Evolutionary conservation across 1,140 invertebrate genomes (phyloP), one percentile per base, ranked within the genome.

Genomic region (Bombyx mandarina): DNA sequence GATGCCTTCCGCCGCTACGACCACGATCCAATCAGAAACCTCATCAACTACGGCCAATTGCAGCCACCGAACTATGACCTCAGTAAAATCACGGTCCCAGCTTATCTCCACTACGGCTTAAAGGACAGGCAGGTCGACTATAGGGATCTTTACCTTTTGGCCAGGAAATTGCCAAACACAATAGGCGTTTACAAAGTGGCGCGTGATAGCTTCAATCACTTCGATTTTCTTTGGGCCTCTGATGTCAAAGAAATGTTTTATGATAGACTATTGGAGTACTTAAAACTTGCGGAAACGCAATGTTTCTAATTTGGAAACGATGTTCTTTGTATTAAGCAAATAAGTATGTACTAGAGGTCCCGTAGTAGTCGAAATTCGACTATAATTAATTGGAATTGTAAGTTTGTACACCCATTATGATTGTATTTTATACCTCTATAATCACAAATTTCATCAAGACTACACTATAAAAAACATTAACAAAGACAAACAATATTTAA

Each of bases 161-260:
- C 72, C 3, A 65, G 52, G 3, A 71, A 79, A 48, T 63, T 92
- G 10, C 80, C 83, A 0, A 90, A 89, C 55, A 56, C 88, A 0
- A 63, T 81, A n/a, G 71, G 85, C 35, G 73, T 79, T 4, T 82
- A 77, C 59, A 48, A 82, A 65, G 77, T 92, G 10, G 88, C 89
- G 0, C 70, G 88, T 53, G 66, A 71, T 0, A 72, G 85, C 22
- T 93, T 92, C 74, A 93, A 92, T 70, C 93, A 93, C 61, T 85
- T 93, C 42, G 92, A 93, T 69, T 93, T 93, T 70, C 82, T 90
- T 56, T 93, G 90, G 84, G 91, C 89, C 0, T 78, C 79, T 1
- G 87, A 91, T 65, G 79, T 86, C 0, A 90, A 88, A 66, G 72
- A 73, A 57, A 72, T 90, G 35, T 64, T 92, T 3, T 92, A 92